Percentiles rank a stretch among this genome's conserved stretches.
Evolutionary conservation across 2,888 invertebrate species (phyloP).

Genomic region (Drosophila antonietae): DNA sequence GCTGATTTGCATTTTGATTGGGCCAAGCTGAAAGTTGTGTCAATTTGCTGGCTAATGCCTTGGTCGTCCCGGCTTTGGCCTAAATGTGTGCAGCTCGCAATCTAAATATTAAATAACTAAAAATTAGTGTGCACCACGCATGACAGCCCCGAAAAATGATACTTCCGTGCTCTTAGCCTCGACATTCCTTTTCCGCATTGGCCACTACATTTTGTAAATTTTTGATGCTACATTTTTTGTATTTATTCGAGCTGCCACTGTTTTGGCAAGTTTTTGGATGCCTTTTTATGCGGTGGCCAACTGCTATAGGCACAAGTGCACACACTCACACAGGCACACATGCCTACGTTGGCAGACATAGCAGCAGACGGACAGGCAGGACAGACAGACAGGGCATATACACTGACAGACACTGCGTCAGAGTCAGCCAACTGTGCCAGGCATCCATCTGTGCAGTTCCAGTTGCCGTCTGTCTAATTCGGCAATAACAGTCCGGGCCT

Average conservation of each 20-base stretch:
- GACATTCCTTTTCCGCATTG: constrained; percentile 71
- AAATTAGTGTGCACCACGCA: constrained; percentile 76
- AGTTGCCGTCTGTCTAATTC: constrained; percentile 74
- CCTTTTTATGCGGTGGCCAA: constrained; percentile 75
- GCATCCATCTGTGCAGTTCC: constrained; percentile 78
- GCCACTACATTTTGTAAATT: constrained; percentile 71
- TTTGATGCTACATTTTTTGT: constrained; percentile 14
- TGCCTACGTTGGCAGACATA: constrained; percentile 4
- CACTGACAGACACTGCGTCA: constrained; percentile 60
- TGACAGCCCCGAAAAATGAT: constrained; percentile 72
- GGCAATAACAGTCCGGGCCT: constrained; percentile 63
- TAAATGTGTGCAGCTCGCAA: constrained; percentile 65
- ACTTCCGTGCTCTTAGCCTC: constrained; percentile 58
- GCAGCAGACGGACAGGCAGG: constrained; percentile 15
- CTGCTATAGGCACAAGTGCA: constrained; percentile 57
- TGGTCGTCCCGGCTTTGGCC: constrained; percentile 8
- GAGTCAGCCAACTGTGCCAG: constrained; percentile 73
- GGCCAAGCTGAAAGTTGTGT: constrained; percentile 30
- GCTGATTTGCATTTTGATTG: constrained; percentile 61
- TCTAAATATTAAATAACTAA: constrained; percentile 72
- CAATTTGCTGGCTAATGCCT: constrained; percentile 47
- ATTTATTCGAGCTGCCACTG: constrained; percentile 28
- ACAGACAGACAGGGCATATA: constrained; percentile 11
- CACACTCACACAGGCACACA: constrained; percentile 26
- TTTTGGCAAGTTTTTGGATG: constrained; percentile 64